These are phyloP conservation scores for Cynopterus brachyotis DNA, from an alignment of 2,113 vertebrate species.

Conservation along the genomic window DNA sequence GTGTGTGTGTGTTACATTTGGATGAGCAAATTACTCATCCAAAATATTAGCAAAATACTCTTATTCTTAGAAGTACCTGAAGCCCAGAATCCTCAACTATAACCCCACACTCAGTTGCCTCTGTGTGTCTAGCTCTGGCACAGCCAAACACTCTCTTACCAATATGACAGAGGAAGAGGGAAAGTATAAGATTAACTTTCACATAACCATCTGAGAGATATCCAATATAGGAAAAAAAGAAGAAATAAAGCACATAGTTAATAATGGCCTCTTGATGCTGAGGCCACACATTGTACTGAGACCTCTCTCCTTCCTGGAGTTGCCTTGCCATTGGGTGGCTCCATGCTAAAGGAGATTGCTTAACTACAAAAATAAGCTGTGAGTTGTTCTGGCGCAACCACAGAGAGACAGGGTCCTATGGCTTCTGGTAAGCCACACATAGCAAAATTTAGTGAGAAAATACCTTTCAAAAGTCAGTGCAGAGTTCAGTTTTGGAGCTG, in stretches of 20 bases:
- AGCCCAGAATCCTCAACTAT: not conserved
- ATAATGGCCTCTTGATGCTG: not conserved
- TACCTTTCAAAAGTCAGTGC: not conserved
- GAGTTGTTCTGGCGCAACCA: not conserved
- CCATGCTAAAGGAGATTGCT: not conserved
- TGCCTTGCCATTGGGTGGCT: not conserved
- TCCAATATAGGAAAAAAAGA: not conserved
- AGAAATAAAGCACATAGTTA: not conserved
- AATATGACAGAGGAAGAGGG: not conserved
- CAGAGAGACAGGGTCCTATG: not conserved
- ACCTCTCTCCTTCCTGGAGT: not conserved
- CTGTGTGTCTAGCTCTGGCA: not conserved
- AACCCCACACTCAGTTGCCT: not conserved
- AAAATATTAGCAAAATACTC: not conserved
- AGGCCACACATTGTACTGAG: not conserved
- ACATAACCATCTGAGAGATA: not conserved
- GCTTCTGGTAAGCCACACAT: not conserved
- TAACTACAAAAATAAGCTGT: not conserved
- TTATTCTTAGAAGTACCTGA: not conserved
- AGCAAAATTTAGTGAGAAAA: not conserved
- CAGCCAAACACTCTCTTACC: not conserved
- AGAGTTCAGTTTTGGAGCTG: not conserved
- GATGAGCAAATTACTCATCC: too few species aligned
- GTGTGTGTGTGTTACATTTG: not conserved
- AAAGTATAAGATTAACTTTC: not conserved